These are phyloP conservation scores for Acinonyx jubatus DNA, from an alignment of 2,113 vertebrate genomes.

Conservation along the genomic window DNA sequence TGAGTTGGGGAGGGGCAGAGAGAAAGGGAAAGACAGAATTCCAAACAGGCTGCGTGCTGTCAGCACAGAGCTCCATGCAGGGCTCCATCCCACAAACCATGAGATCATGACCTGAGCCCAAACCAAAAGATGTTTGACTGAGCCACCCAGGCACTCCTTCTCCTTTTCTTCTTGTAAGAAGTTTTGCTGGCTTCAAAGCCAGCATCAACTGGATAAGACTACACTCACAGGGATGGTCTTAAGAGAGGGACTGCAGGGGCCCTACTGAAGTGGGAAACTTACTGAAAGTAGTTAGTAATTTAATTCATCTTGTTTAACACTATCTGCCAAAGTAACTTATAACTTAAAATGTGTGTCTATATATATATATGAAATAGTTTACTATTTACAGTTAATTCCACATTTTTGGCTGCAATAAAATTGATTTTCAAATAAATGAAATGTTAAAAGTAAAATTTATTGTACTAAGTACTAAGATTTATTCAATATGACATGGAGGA, in stretches of 20 bases:
- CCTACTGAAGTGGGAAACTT: neutral
- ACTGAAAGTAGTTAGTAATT: neutral
- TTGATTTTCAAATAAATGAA: slow-evolving; percentile 75
- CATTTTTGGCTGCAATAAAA: slow-evolving; percentile 94
- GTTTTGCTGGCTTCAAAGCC: neutral
- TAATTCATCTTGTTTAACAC: slow-evolving; percentile 83
- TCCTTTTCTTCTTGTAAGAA: neutral
- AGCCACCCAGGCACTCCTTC: no score
- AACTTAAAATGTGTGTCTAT: slow-evolving; percentile 82
- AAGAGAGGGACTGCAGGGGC: neutral
- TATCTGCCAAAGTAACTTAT: slow-evolving; percentile 87
- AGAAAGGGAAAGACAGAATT: no score
- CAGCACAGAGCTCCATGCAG: no score
- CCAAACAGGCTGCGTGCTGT: no score
- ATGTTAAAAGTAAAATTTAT: slow-evolving; percentile 74
- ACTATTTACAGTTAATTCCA: slow-evolving; percentile 93
- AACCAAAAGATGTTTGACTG: no score
- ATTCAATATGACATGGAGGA: neutral
- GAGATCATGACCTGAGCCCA: no score
- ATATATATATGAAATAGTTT: slow-evolving; percentile 87
- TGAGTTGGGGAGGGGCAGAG: no score
- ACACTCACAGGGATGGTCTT: neutral
- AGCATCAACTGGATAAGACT: neutral
- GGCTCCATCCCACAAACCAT: no score
- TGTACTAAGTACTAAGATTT: neutral